Evolutionary conservation across 2,113 vertebrate genomes (phyloP).

Genomic region (Apteryx mantelli): DNA sequence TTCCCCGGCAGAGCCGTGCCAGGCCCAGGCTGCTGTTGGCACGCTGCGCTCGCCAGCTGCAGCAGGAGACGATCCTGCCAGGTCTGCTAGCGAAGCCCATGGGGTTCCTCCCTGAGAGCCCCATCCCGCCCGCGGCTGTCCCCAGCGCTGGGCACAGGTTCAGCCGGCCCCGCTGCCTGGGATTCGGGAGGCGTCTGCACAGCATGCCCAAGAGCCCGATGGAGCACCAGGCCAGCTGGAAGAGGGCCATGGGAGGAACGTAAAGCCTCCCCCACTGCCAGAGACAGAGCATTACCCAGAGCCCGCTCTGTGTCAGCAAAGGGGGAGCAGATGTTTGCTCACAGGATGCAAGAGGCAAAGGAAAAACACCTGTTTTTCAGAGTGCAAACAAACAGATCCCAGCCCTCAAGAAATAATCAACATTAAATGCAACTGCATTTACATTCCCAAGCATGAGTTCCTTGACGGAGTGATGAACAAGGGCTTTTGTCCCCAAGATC

Average conservation of each 20-base stretch:
- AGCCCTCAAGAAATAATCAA: background rate
- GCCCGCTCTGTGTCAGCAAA: background rate
- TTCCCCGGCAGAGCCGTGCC: too few relatives aligned
- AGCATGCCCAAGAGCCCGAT: too few relatives aligned
- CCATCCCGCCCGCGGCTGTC: background rate
- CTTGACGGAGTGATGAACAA: background rate
- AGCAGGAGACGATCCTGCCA: background rate
- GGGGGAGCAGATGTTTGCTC: background rate
- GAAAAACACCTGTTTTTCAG: background rate
- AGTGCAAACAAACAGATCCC: background rate
- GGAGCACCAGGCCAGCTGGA: too few relatives aligned
- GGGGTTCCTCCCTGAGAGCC: too few relatives aligned
- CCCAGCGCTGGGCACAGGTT: background rate
- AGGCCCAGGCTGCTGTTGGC: too few relatives aligned
- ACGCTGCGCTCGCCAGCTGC: background rate
- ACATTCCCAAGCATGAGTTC: background rate
- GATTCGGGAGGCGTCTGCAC: too few relatives aligned
- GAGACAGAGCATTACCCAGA: too few relatives aligned
- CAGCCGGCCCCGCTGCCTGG: too few relatives aligned
- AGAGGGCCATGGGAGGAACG: background rate
- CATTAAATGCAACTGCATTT: rapidly evolving
- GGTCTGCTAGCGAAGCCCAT: background rate
- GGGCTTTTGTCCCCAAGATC: background rate
- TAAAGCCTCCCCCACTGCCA: background rate
- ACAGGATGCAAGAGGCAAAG: background rate